Conservation (phyloP, 2,888 invertebrate species). For the Drosophila mimica region DNA sequence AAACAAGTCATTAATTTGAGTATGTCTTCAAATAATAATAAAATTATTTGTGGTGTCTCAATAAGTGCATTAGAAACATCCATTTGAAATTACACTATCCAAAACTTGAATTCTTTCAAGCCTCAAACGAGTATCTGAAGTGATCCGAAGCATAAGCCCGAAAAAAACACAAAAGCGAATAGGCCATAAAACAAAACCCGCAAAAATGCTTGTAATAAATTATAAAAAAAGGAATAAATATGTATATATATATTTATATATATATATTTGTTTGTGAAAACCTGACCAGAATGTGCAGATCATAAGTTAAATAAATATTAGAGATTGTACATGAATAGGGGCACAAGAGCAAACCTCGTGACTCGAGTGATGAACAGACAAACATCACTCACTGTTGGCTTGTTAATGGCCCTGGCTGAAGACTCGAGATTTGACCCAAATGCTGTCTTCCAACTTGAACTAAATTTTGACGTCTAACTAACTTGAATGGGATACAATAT, state of each 20-base stretch:
- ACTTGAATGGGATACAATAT: background rate
- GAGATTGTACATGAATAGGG: constrained; percentile 20
- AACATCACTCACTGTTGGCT: constrained; percentile 21
- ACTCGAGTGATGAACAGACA: constrained; percentile 29
- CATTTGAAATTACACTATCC: background rate
- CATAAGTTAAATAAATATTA: constrained; percentile 47
- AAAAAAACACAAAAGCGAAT: constrained; percentile 30
- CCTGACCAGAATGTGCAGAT: constrained; percentile 38
- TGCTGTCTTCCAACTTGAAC: background rate
- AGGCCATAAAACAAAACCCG: constrained; percentile 27
- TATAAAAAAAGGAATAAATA: constrained; percentile 13
- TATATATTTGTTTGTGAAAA: constrained; percentile 5
- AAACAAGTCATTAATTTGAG: background rate
- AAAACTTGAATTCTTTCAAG: constrained; percentile 30
- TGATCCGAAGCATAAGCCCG: constrained; percentile 15
- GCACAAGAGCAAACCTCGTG: constrained; percentile 12
- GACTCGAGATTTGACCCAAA: constrained; percentile 32
- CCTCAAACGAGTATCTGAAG: constrained; percentile 29
- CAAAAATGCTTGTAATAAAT: constrained; percentile 48
- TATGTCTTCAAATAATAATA: background rate
- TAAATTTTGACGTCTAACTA: background rate
- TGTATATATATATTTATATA: background rate
- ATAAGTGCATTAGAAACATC: background rate
- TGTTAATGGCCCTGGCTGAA: constrained; percentile 47
- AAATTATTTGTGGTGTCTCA: background rate